Evolutionary conservation across 2,888 invertebrate genomes (phyloP), one percentile per base, ranked within the genome.

Genomic region (Platypus cylindrus): DNA sequence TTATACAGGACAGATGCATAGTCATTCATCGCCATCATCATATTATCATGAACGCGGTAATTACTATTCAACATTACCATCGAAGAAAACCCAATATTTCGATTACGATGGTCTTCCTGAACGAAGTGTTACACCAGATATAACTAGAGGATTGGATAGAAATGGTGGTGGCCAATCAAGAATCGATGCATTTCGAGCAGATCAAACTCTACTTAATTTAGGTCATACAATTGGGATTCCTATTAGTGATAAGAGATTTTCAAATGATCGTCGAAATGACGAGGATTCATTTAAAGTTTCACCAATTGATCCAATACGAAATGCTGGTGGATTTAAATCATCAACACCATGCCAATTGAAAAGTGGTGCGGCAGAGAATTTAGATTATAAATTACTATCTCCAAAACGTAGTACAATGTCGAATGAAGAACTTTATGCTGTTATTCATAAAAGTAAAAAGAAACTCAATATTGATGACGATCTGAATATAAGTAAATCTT

Each of bases 391-490:
- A 53, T 48, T 73, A 39, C 49, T 76, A 5, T 77, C 77, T 2
- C 77, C 78, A 0, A 74, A 75, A 14, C 78, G 75, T 57, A 76
- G 78, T 2, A 74, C 75, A 1, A 78, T 82, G 76, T 76, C 76
- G n/a, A 78, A 79, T 46, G 81, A 82, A 53, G 79, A 82, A 56
- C 60, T 82, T 2, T 81, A 78, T 51, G 77, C 80, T 2, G 77
- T 78, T 11, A 80, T 82, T 44, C 80, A 82, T 54, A 79, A 79
- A 56, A 78, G 78, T 47, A 81, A 80, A 54, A 78, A 76, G 59
- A 73, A 74, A 53, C 64, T 79, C 34, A 79, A 78, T 46, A 78
- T 80, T 31, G 71, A 67, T 53, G 70, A 71, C 37, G 65, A 64
- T 11, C 54, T 58, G 3, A 70, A 68, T 39, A 59, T 67, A 50